Percentiles rank a stretch among this genome's conserved stretches.
Conservation (phyloP, 2,888 invertebrate species). For the Drosophila cognata region DNA sequence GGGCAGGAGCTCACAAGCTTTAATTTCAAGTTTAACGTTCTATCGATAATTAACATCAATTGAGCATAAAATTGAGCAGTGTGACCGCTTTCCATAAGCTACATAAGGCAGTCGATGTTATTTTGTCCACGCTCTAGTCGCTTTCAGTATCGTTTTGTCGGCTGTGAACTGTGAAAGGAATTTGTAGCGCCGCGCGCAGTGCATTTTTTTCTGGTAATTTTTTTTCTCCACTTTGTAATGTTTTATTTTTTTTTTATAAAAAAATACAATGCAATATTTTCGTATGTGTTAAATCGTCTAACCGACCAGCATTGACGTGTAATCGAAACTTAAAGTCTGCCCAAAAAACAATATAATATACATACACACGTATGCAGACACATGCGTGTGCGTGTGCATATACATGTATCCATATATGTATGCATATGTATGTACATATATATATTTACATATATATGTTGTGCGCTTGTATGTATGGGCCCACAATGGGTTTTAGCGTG, state of each 20-base stretch:
- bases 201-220: slow-evolving; percentile 78
- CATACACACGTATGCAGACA: slow-evolving; percentile 54
- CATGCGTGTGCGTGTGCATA: slow-evolving; percentile 48
- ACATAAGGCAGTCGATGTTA: slow-evolving; percentile 10
- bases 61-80: slow-evolving; percentile 14
- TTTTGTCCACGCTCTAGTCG: slow-evolving; percentile 34
- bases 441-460: background rate
- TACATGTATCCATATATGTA: slow-evolving; percentile 9
- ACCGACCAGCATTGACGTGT: slow-evolving; percentile 43
- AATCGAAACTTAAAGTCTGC: slow-evolving; percentile 36
- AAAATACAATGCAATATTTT: slow-evolving; percentile 43
- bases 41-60: slow-evolving; percentile 17
- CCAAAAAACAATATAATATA: slow-evolving; percentile 58
- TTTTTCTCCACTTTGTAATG: slow-evolving; percentile 59
- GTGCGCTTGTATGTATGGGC: slow-evolving; percentile 31
- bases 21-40: background rate
- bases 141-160: slow-evolving; percentile 67
- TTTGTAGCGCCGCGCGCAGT: slow-evolving; percentile 75
- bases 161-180: slow-evolving; percentile 66
- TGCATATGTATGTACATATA: background rate
- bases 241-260: slow-evolving; percentile 36
- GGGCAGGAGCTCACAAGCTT: background rate
- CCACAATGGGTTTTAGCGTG: slow-evolving; percentile 65
- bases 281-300: slow-evolving; percentile 37
- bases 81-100: slow-evolving; percentile 6